These are phyloP conservation scores for Apotomis turbidana DNA, from an alignment of 2,888 invertebrate genomes.

Conservation along the genomic window DNA sequence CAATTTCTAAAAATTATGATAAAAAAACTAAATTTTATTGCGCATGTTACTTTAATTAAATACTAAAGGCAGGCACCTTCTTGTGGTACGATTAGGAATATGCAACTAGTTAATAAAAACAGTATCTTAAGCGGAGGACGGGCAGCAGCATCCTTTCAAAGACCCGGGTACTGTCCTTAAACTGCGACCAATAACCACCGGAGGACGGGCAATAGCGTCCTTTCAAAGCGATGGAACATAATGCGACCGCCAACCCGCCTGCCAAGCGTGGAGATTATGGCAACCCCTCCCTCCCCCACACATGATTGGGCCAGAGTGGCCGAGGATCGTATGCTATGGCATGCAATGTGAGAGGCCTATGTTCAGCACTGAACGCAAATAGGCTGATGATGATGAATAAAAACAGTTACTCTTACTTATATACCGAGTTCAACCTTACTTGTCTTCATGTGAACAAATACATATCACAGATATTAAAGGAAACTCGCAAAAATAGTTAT, in stretches of 20 bases:
- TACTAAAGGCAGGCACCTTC: background rate
- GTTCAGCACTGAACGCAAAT: background rate
- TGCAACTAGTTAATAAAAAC: slow-evolving; percentile 2
- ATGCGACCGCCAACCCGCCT: slow-evolving; percentile 8
- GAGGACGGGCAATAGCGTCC: slow-evolving; percentile 1
- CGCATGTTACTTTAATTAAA: background rate
- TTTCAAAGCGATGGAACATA: background rate
- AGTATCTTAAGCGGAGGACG: slow-evolving; percentile 1
- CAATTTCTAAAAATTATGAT: slow-evolving; percentile 1
- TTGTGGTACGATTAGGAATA: slow-evolving; percentile 1
- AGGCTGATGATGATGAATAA: slow-evolving; percentile 3
- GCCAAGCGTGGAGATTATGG: slow-evolving; percentile 8
- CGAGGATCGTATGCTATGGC: background rate
- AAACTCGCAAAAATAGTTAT: too few relatives aligned
- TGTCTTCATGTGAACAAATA: background rate
- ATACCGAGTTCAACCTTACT: background rate
- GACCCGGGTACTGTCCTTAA: background rate
- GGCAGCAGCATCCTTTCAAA: background rate
- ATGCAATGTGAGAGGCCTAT: background rate
- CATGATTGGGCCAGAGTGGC: slow-evolving; percentile 3
- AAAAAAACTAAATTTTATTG: background rate
- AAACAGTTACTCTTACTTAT: slow-evolving; percentile 3
- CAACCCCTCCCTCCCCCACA: slow-evolving; percentile 1
- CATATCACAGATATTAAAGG: too few relatives aligned
- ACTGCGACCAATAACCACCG: background rate